Conservation (phyloP, 2,888 invertebrate genomes). For the Cheilosia scutellata region DNA sequence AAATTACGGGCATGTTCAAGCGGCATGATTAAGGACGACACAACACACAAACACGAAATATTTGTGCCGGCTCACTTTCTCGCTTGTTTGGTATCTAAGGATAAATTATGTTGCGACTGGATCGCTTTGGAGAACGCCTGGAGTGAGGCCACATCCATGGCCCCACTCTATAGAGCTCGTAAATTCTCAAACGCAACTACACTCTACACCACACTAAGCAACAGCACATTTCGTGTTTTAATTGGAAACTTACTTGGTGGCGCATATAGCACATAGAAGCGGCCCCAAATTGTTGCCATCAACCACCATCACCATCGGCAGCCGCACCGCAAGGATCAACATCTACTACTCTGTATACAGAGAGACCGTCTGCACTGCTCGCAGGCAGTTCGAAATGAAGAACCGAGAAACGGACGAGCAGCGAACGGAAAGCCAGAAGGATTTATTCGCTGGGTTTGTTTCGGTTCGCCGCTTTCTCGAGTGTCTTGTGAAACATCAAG, state of each 20-base stretch:
- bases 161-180: slow-evolving; percentile 18
- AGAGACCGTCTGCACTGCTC: neutral
- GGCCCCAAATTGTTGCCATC: slow-evolving; percentile 52
- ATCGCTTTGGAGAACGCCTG: neutral
- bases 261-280: slow-evolving; percentile 20
- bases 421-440: slow-evolving; percentile 35
- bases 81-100: slow-evolving; percentile 41
- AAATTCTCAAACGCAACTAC: slow-evolving; percentile 55
- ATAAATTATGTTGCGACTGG: slow-evolving; percentile 43
- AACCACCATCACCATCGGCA: slow-evolving; percentile 24
- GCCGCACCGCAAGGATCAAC: slow-evolving; percentile 47
- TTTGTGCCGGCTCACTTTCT: slow-evolving; percentile 44
- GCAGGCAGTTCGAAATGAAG: slow-evolving; percentile 23
- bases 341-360: neutral
- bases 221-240: slow-evolving; percentile 67
- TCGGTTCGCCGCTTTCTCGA: slow-evolving; percentile 66
- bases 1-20: slow-evolving; percentile 59
- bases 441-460: slow-evolving; percentile 63
- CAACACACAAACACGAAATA: slow-evolving; percentile 22
- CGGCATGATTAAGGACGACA: slow-evolving; percentile 64
- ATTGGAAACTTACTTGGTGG: slow-evolving; percentile 66
- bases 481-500: slow-evolving; percentile 70
- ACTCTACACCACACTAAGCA: slow-evolving; percentile 39
- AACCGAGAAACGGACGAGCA: slow-evolving; percentile 15
- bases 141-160: neutral